Evolutionary conservation across 2,113 vertebrate genomes (phyloP), one percentile per base, ranked within the genome.

Genomic region (Engystomops pustulosus): DNA sequence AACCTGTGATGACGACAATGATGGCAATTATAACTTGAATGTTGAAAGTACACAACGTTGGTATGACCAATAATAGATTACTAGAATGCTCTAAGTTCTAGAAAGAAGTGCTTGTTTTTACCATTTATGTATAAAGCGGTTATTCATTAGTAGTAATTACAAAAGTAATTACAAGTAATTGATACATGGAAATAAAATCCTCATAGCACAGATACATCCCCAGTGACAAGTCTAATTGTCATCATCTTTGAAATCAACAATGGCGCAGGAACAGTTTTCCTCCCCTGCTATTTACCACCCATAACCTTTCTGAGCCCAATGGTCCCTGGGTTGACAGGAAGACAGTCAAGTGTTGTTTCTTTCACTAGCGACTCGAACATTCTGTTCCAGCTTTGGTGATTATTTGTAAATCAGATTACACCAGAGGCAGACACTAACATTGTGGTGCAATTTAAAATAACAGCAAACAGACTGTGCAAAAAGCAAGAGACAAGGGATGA

Each of bases 401-500:
- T 49, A 75, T 49, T 58, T 77, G 49, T 38, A 77, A 77, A 55
- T 55, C 30, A 76, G 74, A 76, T 30, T n/a, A 51, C 51, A 36
- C 17, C 74, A 76, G 30, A 77, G 74, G 32, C 34, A 25, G 6
- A 58, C n/a, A 38, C 18, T 58, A 77, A 58, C 74, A 77, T 34
- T 25, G 30, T 58, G 20, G 74, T 53, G 30, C 17, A 58, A 38
- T 58, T 17, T 1, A 15, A 77, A 77, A 77, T 38, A 77, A n/a
- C 51, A 77, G 51, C 23, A 23, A 77, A 47, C 38, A 62, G 25
- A 79, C 38, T 79, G 58, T 65, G 30, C 18, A 79, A 17, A 79
- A 65, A 44, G 41, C 77, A 53, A 47, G 55, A 79, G 41, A 67
- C 60, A 25, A 79, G 20, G 65, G 65, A 81, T 81, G 44, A 81